These are phyloP conservation scores for Ataeniobius toweri DNA, from an alignment of 2,797 vertebrate genomes.

Conservation along the genomic window DNA sequence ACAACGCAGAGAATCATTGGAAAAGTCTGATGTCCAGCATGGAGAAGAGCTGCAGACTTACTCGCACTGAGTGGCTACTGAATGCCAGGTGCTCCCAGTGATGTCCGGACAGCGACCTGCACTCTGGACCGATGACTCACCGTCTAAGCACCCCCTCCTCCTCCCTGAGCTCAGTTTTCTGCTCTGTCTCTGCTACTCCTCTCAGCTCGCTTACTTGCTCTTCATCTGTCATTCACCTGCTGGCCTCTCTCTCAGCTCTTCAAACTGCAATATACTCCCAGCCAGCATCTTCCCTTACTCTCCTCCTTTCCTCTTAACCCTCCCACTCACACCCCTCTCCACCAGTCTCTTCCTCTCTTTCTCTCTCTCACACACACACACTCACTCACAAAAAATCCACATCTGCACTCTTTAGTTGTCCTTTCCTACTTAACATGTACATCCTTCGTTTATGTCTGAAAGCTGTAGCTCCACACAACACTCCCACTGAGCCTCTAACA, in stretches of 20 bases:
- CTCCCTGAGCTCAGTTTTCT: constrained; percentile 28
- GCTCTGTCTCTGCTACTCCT: constrained; percentile 17
- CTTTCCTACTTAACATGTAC: constrained; percentile 42
- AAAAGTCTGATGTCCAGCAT: constrained; percentile 23
- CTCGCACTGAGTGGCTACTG: constrained; percentile 44
- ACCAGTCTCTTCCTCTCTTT: constrained; percentile 24
- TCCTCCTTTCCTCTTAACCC: constrained; percentile 50
- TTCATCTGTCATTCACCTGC: constrained; percentile 71
- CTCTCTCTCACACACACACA: constrained; percentile 26
- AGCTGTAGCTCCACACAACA: constrained; percentile 8
- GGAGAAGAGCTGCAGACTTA: constrained; percentile 58
- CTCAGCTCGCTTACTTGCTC: constrained; percentile 43
- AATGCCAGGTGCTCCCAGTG: constrained; percentile 31
- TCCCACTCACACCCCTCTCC: constrained; percentile 35
- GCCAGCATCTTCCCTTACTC: constrained; percentile 56
- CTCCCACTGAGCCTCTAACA: constrained; percentile 12
- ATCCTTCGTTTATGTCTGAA: constrained; percentile 43
- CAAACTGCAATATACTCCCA: constrained; percentile 42
- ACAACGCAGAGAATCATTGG: constrained; percentile 25
- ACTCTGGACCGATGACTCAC: constrained; percentile 59
- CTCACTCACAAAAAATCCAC: constrained; percentile 9
- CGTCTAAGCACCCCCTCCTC: constrained; percentile 35
- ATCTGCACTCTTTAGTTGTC: constrained; percentile 38
- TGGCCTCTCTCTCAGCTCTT: constrained; percentile 58
- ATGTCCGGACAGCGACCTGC: constrained; percentile 53